phyloP scores from a whole-genome alignment of 2,888 invertebrate species.

The Hylaea fasciaria region DNA sequence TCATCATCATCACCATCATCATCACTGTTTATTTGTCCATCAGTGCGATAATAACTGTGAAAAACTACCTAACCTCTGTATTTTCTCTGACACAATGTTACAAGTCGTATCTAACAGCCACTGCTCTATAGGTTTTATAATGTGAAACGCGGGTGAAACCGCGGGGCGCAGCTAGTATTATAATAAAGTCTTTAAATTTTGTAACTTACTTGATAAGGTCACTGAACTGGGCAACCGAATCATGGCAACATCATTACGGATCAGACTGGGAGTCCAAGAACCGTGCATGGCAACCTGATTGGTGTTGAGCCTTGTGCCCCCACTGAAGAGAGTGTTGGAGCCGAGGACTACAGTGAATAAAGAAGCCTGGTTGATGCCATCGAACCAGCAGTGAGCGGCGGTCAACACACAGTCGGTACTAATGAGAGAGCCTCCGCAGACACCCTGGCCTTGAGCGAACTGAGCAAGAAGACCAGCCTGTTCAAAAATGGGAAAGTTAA shows the following conservation, averaged over 20 bases:
- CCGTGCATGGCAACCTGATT: constrained; percentile 54
- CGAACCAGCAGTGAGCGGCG: constrained; percentile 65
- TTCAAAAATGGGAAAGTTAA: background rate
- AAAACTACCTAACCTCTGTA: too few species aligned
- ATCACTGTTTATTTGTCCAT: too few species aligned
- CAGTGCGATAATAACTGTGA: too few species aligned
- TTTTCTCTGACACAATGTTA: too few species aligned
- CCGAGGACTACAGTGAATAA: constrained; percentile 61
- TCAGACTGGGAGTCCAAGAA: constrained; percentile 50
- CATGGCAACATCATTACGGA: constrained; percentile 62
- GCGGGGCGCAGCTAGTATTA: too few species aligned
- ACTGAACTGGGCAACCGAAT: constrained; percentile 45
- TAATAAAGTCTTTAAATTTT: too few species aligned
- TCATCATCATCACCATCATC: too few species aligned
- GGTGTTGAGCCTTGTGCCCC: constrained; percentile 55
- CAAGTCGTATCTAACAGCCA: too few species aligned
- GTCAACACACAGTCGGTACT: constrained; percentile 45
- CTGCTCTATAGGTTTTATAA: too few species aligned
- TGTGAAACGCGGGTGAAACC: too few species aligned
- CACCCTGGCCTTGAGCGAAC: constrained; percentile 38
- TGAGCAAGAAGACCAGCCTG: constrained; percentile 53
- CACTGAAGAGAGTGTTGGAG: constrained; percentile 55
- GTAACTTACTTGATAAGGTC: constrained; percentile 44
- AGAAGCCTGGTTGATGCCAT: constrained; percentile 58
- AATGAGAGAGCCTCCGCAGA: constrained; percentile 63